A percentile compares a stretch with the other conserved stretches of the same genome.
phyloP scores from a whole-genome alignment of 1,140 invertebrate species.

The Zelostemma sp. region DNA sequence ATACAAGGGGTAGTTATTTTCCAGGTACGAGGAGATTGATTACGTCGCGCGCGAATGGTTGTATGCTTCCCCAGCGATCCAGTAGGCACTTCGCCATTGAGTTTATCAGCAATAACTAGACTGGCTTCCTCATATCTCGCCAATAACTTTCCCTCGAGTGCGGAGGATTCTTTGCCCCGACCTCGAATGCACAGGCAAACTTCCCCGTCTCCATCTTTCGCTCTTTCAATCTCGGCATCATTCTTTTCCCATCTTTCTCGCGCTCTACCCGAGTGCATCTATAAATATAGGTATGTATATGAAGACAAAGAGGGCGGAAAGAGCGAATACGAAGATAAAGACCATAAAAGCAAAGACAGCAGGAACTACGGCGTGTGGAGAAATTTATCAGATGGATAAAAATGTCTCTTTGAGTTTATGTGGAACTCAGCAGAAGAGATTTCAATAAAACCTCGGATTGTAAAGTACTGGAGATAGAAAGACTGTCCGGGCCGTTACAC shows the following conservation, averaged over 20 bases:
- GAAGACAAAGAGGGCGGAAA: constrained; percentile 17
- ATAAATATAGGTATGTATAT: constrained; percentile 20
- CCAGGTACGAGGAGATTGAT: constrained; percentile 3
- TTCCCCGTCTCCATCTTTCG: not conserved
- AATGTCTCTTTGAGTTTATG: constrained; percentile 66
- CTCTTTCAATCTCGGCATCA: not conserved
- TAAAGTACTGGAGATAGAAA: constrained; percentile 59
- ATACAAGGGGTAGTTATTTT: no score
- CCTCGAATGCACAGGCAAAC: constrained; percentile 1
- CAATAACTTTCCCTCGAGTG: constrained; percentile 61
- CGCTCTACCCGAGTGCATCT: not conserved
- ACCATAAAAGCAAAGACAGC: constrained; percentile 9
- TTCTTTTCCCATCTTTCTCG: not conserved
- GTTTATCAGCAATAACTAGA: constrained; percentile 63
- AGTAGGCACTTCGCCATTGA: constrained; percentile 24
- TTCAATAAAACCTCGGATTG: constrained; percentile 65
- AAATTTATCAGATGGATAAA: constrained; percentile 66
- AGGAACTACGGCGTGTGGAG: constrained; percentile 26
- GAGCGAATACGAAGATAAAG: constrained; percentile 20
- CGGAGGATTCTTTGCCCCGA: constrained; percentile 10
- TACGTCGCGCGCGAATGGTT: constrained; percentile 13
- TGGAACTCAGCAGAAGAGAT: constrained; percentile 53
- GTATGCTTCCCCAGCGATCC: not conserved
- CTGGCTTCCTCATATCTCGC: constrained; percentile 59
- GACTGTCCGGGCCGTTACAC: constrained; percentile 55